Percentiles rank a stretch among this genome's conserved stretches.
Evolutionary conservation across 2,888 invertebrate species (phyloP).

Genomic region (Agrotis ipsilon): DNA sequence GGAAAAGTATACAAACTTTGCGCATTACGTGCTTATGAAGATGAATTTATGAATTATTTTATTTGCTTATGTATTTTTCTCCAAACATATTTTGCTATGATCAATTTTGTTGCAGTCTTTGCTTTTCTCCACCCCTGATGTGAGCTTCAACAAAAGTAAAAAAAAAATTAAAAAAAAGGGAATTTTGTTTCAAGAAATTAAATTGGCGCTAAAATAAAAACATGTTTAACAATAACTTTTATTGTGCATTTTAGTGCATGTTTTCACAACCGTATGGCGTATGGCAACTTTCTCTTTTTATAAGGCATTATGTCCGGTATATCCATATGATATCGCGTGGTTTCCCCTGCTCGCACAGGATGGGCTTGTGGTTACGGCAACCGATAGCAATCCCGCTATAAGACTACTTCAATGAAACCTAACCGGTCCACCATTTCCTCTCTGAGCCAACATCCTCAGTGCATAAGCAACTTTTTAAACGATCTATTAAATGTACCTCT

Average conservation of each 20-base stretch:
- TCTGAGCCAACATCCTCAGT: slow-evolving; percentile 48
- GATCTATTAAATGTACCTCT: background rate
- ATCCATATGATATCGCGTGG: slow-evolving; percentile 11
- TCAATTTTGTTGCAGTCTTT: no score
- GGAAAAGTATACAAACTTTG: no score
- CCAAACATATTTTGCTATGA: no score
- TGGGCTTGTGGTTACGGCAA: slow-evolving; percentile 55
- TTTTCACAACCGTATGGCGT: background rate
- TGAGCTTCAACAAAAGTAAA: slow-evolving; percentile 34
- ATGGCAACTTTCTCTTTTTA: slow-evolving; percentile 54
- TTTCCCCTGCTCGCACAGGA: slow-evolving; percentile 53
- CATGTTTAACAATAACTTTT: slow-evolving; percentile 35
- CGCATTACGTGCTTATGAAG: no score
- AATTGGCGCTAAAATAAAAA: slow-evolving; percentile 22
- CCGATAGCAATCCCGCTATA: slow-evolving; percentile 30
- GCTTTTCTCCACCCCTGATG: slow-evolving; percentile 30
- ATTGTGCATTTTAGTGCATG: slow-evolving; percentile 2
- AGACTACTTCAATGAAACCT: slow-evolving; percentile 50
- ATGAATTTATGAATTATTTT: no score
- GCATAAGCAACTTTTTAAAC: slow-evolving; percentile 7
- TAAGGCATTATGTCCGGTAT: slow-evolving; percentile 8
- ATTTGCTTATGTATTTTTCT: no score
- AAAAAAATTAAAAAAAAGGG: slow-evolving; percentile 51
- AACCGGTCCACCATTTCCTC: slow-evolving; percentile 59
- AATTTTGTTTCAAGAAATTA: slow-evolving; percentile 49